Evolutionary conservation across 2,797 vertebrate species (phyloP).

Genomic region (Paramormyrops hopkinsi): DNA sequence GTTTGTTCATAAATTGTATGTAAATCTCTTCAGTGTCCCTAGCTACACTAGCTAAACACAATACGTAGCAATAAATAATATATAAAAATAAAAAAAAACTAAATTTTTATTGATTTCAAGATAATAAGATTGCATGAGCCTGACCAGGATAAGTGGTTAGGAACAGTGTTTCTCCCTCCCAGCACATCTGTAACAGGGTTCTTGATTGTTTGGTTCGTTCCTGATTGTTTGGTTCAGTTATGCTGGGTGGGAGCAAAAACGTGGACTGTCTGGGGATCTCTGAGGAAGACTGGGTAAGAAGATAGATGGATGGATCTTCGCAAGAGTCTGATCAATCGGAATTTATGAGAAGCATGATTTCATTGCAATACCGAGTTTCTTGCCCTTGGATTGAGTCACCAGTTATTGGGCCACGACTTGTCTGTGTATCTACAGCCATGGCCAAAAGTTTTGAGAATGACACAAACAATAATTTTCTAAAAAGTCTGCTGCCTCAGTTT

Average conservation of each 20-base stretch:
- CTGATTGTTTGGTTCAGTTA: too few relatives aligned
- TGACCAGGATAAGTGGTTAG: neutral
- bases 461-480: too few relatives aligned
- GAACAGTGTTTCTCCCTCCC: neutral
- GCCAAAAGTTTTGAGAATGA: too few relatives aligned
- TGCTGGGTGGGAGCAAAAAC: neutral
- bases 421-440: neutral
- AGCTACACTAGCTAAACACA: neutral
- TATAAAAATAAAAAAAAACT: neutral
- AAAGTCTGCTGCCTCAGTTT: neutral
- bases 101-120: neutral
- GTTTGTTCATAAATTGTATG: neutral
- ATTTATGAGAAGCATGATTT: neutral
- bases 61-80: neutral
- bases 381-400: neutral
- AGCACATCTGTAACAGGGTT: neutral
- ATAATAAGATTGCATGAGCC: neutral
- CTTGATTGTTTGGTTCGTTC: too few relatives aligned
- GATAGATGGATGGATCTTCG: neutral
- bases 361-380: neutral
- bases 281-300: neutral
- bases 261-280: neutral
- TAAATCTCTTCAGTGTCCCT: neutral
- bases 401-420: neutral
- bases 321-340: neutral